phyloP scores from a whole-genome alignment of 2,797 vertebrate genomes.

The Urophycis tenuis region DNA sequence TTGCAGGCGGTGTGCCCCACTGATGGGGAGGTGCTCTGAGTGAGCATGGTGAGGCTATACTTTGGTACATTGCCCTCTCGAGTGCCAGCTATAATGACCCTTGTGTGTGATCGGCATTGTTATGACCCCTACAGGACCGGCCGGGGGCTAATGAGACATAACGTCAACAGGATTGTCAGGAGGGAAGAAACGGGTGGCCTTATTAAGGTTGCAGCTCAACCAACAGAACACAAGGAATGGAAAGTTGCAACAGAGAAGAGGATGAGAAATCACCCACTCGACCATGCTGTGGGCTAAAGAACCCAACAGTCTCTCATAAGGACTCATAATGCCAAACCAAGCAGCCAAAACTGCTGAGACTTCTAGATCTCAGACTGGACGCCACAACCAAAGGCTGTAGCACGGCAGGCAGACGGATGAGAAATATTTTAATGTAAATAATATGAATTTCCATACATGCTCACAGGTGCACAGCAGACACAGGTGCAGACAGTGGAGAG shows the following conservation, averaged over 20 bases:
- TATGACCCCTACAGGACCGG: not conserved
- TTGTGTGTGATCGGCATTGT: too few relatives aligned
- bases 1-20: too few relatives aligned
- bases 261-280: not conserved
- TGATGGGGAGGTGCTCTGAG: too few relatives aligned
- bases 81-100: too few relatives aligned
- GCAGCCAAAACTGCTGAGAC: not conserved
- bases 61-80: too few relatives aligned
- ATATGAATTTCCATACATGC: not conserved
- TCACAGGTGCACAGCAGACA: not conserved
- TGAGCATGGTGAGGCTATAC: too few relatives aligned
- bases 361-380: not conserved
- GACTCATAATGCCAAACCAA: not conserved
- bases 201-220: not conserved
- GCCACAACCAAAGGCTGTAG: not conserved
- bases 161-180: not conserved
- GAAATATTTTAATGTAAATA: not conserved
- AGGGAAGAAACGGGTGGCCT: not conserved
- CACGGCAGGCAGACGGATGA: not conserved
- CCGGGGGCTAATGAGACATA: too few relatives aligned
- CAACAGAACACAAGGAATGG: not conserved
- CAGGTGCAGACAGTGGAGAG: not conserved
- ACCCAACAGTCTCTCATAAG: not conserved
- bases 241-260: not conserved
- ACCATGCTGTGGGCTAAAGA: not conserved